These are phyloP conservation scores for Syndactyla subalaris DNA, from an alignment of 2,797 vertebrate species.

Conservation along the genomic window DNA sequence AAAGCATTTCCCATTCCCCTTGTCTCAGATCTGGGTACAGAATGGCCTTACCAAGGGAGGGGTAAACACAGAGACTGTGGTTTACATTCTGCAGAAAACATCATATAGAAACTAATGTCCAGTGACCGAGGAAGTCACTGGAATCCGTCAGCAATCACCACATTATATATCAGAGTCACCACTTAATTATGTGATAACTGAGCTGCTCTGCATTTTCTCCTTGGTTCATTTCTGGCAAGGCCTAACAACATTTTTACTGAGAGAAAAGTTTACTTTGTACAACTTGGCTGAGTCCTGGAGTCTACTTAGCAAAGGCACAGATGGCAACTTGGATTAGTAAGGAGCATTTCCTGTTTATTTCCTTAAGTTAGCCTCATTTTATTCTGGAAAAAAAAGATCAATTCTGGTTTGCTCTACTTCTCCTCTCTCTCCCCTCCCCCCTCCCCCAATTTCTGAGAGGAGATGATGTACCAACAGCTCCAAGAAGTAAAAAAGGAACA, in stretches of 20 bases:
- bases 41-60: neutral
- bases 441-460: neutral
- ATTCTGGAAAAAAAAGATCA: neutral
- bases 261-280: neutral
- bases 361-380: neutral
- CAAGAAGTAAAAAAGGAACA: neutral
- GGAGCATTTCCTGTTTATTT: conserved; percentile 55
- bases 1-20: neutral
- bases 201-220: neutral
- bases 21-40: neutral
- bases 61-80: neutral
- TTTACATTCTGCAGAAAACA: neutral
- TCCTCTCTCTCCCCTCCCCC: too few relatives aligned
- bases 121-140: neutral
- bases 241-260: neutral
- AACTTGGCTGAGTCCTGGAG: neutral
- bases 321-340: conserved; percentile 4
- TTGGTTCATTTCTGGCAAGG: neutral
- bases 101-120: neutral
- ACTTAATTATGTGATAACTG: neutral
- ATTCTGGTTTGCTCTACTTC: neutral
- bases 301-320: neutral
- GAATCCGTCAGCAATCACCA: neutral
- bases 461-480: neutral
- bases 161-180: neutral